These are phyloP conservation scores for Daboia siamensis DNA, from an alignment of 2,113 vertebrate genomes.

Conservation along the genomic window DNA sequence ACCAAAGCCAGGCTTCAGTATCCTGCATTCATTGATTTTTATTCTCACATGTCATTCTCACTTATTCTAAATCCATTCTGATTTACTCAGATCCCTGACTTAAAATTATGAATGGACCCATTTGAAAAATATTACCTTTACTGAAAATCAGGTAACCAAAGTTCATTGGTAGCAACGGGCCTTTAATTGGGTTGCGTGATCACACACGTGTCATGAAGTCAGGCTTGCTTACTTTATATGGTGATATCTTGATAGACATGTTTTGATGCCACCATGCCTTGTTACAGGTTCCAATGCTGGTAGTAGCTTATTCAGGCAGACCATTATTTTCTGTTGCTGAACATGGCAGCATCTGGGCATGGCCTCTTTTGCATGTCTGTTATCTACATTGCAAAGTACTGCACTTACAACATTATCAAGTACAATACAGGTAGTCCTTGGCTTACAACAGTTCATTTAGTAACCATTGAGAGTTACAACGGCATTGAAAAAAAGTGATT, in stretches of 20 bases:
- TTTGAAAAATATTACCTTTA: neutral
- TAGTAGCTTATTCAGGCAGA: neutral
- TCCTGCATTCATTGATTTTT: neutral
- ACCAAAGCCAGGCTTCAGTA: neutral
- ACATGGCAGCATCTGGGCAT: neutral
- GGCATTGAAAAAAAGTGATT: neutral
- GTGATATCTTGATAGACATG: neutral
- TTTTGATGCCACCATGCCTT: neutral
- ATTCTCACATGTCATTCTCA: neutral
- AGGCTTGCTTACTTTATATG: neutral
- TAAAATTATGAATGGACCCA: neutral
- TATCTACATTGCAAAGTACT: neutral
- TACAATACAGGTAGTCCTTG: neutral
- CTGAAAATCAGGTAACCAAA: neutral
- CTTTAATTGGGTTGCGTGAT: neutral
- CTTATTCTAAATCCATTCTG: neutral
- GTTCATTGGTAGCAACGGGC: neutral
- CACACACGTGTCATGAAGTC: neutral
- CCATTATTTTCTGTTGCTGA: neutral
- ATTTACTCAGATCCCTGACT: neutral
- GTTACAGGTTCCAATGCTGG: neutral
- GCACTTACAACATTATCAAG: neutral
- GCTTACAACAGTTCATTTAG: neutral
- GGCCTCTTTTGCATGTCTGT: neutral
- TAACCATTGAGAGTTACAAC: neutral